Base-by-base conservation (phyloP, 2,797 vertebrate species). In the Tiaroga cobitis region DNA sequence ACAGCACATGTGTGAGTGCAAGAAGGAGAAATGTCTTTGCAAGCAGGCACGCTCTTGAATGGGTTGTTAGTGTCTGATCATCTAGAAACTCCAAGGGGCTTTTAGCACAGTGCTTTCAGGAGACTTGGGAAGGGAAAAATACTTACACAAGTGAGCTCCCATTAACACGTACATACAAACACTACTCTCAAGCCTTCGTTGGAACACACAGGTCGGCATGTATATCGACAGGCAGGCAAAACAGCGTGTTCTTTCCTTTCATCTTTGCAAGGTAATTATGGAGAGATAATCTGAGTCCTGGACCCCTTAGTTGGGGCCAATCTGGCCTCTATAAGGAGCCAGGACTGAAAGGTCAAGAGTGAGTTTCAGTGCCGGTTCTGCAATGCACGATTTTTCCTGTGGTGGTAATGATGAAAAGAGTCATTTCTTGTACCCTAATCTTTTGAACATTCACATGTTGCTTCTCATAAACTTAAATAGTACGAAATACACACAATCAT, bases 311-410 rank as follows among this genome's bases (percentile, higher is more conserved):
- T 59, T 56, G 29, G 65, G 67, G 73, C 80, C 87, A 87, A 85
- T 82, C 87, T 87, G 87, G 67, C 29, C 68, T 79, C 37, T 43
- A 29, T 46, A 13, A 18, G 56, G 43, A 82, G 83, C 83, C 83
- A 87, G 83, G 46, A 70, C 67, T 65, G 49, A 87, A 87, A 87
- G 83, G 87, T 87, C 87, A 87, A 72, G 87, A 82, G 69, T 67
- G 80, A 85, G 80, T 70, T 77, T 77, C 41, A 32, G 63, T 65
- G 63, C 15, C 3, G 26, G 63, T 32, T 65, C 29, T 65, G 63
- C 15, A 32, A 32, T 29, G 26, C 15, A 63, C 16, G 15, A 18
- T 65, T 65, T 65, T 29, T 65, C 63, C 63, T 32, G 29, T 65
- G 29, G 63, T 65, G 63, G 15, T 16, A 65, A 16, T 65, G 63